Percentiles rank a stretch among this genome's conserved stretches.
These are phyloP conservation scores for Falcaria lacertinaria DNA, from an alignment of 2,888 invertebrate species.

Conservation along the genomic window DNA sequence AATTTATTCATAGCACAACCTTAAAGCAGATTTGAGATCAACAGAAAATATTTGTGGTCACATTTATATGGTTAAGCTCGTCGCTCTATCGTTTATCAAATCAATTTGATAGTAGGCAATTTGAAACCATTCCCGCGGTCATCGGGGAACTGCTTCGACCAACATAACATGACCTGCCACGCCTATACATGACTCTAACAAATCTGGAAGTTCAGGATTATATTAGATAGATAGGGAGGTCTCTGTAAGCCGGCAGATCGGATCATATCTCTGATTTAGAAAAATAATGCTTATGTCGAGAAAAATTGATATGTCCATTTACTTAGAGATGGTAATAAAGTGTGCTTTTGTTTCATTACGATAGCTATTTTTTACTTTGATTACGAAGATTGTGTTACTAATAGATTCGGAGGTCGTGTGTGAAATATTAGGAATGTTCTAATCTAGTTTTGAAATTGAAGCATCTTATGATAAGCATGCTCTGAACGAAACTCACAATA, in stretches of 20 bases:
- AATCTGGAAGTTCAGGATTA: neutral
- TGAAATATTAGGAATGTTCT: neutral
- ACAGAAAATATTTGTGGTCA: constrained; percentile 3
- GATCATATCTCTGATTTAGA: constrained; percentile 33
- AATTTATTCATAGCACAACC: neutral
- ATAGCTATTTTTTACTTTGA: constrained; percentile 21
- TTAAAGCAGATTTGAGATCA: neutral
- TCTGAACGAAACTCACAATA: too few relatives aligned
- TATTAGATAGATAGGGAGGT: constrained; percentile 3
- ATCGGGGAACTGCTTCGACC: constrained; percentile 21
- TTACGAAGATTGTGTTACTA: constrained; percentile 24
- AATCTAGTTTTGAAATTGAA: neutral
- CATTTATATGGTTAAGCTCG: constrained; percentile 27
- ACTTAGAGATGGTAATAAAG: constrained; percentile 33
- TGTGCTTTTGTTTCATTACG: constrained; percentile 35
- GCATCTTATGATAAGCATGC: too few relatives aligned
- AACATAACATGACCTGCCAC: constrained; percentile 6
- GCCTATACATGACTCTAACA: neutral
- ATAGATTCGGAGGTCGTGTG: constrained; percentile 7
- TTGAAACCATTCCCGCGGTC: constrained; percentile 36
- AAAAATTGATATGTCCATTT: constrained; percentile 47
- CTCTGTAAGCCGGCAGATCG: constrained; percentile 4
- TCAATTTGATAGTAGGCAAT: constrained; percentile 43
- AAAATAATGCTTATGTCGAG: constrained; percentile 35
- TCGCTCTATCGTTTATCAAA: constrained; percentile 42